Percentiles rank a stretch among this genome's conserved stretches.
Conservation (phyloP, 2,888 invertebrate species). For the Camptogramma bilineatum region DNA sequence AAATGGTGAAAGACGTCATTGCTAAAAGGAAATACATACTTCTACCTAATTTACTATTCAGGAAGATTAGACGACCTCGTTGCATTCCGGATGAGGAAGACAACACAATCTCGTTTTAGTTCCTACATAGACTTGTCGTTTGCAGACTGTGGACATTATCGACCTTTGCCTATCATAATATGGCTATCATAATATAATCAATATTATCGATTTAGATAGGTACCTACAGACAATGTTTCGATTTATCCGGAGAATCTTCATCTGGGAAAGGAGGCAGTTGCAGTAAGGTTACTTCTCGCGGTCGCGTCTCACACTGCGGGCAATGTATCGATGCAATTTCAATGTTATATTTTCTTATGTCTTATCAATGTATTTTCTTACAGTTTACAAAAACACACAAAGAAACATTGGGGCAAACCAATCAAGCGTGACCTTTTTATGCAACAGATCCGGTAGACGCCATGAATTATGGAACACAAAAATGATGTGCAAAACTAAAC, state of each 20-base stretch:
- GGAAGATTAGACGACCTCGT: conserved; percentile 64
- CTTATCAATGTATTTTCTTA: background rate
- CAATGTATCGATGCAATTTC: no score
- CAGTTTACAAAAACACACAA: background rate
- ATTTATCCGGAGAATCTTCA: no score
- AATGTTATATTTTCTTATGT: conserved; percentile 12
- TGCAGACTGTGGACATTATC: conserved; percentile 43
- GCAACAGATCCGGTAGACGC: background rate
- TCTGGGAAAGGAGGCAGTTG: no score
- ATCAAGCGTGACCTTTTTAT: background rate
- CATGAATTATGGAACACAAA: conserved; percentile 22
- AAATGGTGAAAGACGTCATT: conserved; percentile 37
- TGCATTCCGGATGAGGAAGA: conserved; percentile 66
- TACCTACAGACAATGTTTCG: no score
- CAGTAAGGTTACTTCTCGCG: no score
- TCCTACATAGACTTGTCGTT: conserved; percentile 54
- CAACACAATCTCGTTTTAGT: conserved; percentile 51
- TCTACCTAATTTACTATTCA: conserved; percentile 47
- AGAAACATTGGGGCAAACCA: background rate
- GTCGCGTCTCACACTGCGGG: no score
- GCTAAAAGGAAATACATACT: conserved; percentile 46
- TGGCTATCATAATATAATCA: no score
- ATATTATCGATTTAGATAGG: no score
- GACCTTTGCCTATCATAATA: conserved; percentile 25
- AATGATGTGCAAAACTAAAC: conserved; percentile 21